Percentiles rank a stretch among this genome's conserved stretches.
Evolutionary conservation across 2,113 vertebrate genomes (phyloP).

Genomic region (Mesitornis unicolor): DNA sequence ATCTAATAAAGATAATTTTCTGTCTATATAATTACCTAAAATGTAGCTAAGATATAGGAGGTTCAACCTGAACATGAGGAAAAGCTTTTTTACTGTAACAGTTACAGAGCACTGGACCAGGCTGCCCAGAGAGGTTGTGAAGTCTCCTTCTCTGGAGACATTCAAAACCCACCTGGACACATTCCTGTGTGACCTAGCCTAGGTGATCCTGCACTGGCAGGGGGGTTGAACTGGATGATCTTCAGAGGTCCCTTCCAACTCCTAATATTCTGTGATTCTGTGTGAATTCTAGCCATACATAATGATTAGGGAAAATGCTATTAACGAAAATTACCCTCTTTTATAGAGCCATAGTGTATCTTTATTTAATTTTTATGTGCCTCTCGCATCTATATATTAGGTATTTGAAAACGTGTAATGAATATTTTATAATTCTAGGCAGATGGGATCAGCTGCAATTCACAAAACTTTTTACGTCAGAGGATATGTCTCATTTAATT

Average conservation of each 20-base stretch:
- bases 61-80: no score
- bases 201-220: no score
- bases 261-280: no score
- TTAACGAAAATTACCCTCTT: not conserved
- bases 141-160: no score
- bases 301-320: not conserved
- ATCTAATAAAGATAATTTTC: not conserved
- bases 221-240: no score
- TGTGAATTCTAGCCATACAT: not conserved
- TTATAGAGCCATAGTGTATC: not conserved
- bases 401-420: not conserved
- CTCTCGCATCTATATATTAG: not conserved
- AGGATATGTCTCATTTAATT: not conserved
- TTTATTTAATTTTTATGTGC: not conserved
- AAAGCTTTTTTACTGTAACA: no score
- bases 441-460: not conserved
- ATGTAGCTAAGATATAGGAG: no score
- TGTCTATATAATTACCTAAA: not conserved
- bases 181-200: no score
- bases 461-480: not conserved
- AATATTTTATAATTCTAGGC: not conserved
- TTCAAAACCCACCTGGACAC: no score
- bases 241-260: no score
- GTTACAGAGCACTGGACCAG: no score
- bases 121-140: no score